These are phyloP conservation scores for Andrena bicolor DNA, from an alignment of 2,888 invertebrate species.

Conservation along the genomic window DNA sequence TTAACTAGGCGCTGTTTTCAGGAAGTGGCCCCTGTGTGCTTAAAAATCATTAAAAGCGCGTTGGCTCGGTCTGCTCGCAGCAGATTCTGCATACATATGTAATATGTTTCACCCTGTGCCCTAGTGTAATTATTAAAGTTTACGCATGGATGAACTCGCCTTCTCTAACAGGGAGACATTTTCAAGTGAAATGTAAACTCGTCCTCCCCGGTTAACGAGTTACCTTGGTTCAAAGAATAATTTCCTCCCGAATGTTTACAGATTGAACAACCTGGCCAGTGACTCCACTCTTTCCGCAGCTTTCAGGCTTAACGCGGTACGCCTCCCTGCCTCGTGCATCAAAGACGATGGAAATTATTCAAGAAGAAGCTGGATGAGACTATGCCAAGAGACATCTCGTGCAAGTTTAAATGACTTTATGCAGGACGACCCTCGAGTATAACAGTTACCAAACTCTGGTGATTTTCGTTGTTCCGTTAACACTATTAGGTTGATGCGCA, in stretches of 20 bases:
- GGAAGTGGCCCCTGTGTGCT: too few species aligned
- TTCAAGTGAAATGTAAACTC: background rate
- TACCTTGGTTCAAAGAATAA: background rate
- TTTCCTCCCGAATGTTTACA: background rate
- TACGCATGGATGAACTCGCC: too few species aligned
- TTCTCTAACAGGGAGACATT: too few species aligned
- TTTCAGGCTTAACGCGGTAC: constrained; percentile 44
- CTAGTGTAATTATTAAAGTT: too few species aligned
- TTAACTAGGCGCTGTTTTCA: too few species aligned
- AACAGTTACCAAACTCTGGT: constrained; percentile 1
- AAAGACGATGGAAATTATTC: constrained; percentile 48
- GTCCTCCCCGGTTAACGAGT: background rate
- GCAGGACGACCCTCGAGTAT: constrained; percentile 1
- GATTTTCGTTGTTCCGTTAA: constrained; percentile 2
- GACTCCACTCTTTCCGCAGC: constrained; percentile 39
- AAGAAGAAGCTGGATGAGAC: constrained; percentile 20
- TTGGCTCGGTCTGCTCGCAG: too few species aligned
- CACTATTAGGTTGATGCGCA: background rate
- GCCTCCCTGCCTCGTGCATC: constrained; percentile 1
- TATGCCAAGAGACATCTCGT: constrained; percentile 23
- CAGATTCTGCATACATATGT: too few species aligned
- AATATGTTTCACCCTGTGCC: too few species aligned
- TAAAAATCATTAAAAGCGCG: too few species aligned
- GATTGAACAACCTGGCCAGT: constrained; percentile 12
- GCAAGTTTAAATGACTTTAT: constrained; percentile 25